Evolutionary conservation across 2,797 vertebrate genomes (phyloP).

Genomic region (Leptodactylus fallax): DNA sequence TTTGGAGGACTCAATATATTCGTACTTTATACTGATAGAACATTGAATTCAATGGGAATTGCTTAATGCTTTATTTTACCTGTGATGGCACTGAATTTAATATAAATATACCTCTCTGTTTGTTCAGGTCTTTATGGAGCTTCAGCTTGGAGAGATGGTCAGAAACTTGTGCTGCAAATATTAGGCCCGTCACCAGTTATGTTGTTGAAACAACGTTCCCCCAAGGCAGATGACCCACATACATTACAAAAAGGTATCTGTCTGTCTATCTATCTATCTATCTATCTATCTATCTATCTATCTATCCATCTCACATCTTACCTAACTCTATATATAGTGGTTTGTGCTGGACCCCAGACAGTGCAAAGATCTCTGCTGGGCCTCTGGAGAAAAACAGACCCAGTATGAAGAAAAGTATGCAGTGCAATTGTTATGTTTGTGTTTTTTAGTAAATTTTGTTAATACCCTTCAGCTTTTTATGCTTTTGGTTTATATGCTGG

Average conservation of each 20-base stretch:
- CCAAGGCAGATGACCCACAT: neutral
- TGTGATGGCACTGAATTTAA: neutral
- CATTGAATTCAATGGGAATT: too few species aligned
- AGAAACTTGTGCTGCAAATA: conserved; percentile 70
- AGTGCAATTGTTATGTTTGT: neutral
- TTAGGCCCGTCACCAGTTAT: conserved; percentile 69
- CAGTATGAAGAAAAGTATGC: neutral
- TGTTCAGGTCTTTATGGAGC: conserved; percentile 58
- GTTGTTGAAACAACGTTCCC: neutral
- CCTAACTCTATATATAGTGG: neutral
- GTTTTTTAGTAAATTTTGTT: neutral
- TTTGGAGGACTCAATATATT: neutral
- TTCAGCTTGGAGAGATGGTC: conserved; percentile 76
- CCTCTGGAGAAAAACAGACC: neutral
- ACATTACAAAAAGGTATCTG: neutral
- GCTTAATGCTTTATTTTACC: neutral
- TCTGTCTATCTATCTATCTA: neutral
- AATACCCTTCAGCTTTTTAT: too few species aligned
- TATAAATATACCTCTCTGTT: neutral
- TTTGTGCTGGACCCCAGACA: neutral
- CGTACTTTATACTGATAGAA: neutral
- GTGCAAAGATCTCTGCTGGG: neutral
- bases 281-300: conserved; percentile 2
- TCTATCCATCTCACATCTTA: neutral
- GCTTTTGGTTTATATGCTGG: too few species aligned